Evolutionary conservation across 2,888 invertebrate species (phyloP).

Genomic region (Isotomurus palustris): DNA sequence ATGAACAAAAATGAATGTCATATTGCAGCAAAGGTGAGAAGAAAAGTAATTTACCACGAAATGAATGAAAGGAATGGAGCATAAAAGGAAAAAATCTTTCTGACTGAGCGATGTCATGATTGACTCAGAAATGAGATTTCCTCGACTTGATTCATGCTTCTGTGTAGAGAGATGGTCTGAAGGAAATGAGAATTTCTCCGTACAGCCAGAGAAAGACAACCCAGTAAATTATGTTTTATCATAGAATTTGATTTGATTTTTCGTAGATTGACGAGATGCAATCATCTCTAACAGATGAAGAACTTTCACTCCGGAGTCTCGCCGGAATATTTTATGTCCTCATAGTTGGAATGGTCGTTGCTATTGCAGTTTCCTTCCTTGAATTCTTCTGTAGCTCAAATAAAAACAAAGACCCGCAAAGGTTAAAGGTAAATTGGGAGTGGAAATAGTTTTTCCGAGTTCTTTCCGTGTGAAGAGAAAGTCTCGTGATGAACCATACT

Average conservation of each 20-base stretch:
- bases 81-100: neutral
- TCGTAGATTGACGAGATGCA: constrained; percentile 4
- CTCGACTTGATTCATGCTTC: too few species aligned
- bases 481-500: too few species aligned
- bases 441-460: too few species aligned
- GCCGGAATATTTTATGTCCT: constrained; percentile 98
- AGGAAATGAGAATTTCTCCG: too few species aligned
- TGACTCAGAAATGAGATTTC: too few species aligned
- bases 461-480: too few species aligned
- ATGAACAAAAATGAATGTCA: constrained; percentile 8
- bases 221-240: neutral
- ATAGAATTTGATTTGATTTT: neutral
- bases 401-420: constrained; percentile 69
- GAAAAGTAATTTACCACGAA: neutral
- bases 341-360: constrained; percentile 85
- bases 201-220: too few species aligned
- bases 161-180: too few species aligned
- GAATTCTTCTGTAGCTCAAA: constrained; percentile 83
- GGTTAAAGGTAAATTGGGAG: constrained; percentile 67
- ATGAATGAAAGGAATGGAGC: too few species aligned
- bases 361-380: constrained; percentile 82
- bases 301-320: constrained; percentile 89
- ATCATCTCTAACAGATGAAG: constrained; percentile 52
- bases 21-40: neutral
- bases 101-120: neutral